Base-by-base conservation (phyloP, 2,888 invertebrate species). In the Trachelus troglodyta region DNA sequence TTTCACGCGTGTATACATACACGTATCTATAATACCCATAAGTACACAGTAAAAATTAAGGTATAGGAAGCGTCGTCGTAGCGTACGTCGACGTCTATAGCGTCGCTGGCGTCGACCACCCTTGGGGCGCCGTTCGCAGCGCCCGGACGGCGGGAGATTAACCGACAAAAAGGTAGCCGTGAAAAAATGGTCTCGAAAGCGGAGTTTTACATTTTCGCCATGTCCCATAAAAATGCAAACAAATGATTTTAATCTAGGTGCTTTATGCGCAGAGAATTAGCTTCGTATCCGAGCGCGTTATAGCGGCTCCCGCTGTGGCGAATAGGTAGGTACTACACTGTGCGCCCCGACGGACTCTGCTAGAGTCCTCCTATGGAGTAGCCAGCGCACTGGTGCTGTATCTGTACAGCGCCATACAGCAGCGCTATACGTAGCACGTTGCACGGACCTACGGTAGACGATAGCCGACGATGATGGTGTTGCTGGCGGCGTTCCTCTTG, bases 181-280 rank as follows among this genome's bases (percentile, higher is more conserved):
- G 74, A 34, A 30, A 74, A 34, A 33, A 33, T 30, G n/a, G 35
- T 11, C 34, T 30, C 74, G 74, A 74, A 74, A 74, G 73, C 75
- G 77, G 71, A 76, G 80, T 75, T 81, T 79, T 79, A 78, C 80
- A 79, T 80, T 82, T 82, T 80, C 81, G 78, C 75, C 78, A 79
- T 77, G 79, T 79, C 82, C 80, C 83, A 81, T 83, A 83, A 83
- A 82, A 82, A 83, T 81, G 79, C 78, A 83, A 83, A 82, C 80
- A 83, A 83, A 83, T 83, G 80, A 83, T 82, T 82, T 83, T 82
- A 83, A 83, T 83, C 82, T 82, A 78, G 81, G 80, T 82, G 81
- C 79, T 83, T 83, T 82, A 83, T 81, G 80, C 79, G 75, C 79
- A 69, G 79, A 78, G 79, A 80, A 82, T 83, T 81, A 83, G 77